A percentile compares a stretch with the other conserved stretches of the same genome.
Evolutionary conservation across 1,140 invertebrate genomes (phyloP).

Genomic region (Caenorhabditis brenneri): DNA sequence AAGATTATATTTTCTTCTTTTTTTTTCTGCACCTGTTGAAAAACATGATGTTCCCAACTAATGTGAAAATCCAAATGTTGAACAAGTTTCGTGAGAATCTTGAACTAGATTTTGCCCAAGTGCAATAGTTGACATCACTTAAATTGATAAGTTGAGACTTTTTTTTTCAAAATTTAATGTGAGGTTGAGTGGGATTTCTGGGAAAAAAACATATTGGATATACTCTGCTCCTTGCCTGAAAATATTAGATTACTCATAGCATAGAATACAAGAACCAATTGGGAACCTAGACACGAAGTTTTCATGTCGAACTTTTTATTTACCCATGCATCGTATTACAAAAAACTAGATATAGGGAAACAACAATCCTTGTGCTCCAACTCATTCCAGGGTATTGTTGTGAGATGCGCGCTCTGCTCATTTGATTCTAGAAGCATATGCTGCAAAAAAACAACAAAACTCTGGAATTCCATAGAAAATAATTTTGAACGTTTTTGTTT

Average conservation of each 20-base stretch:
- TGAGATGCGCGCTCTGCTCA: neutral
- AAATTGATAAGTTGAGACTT: too few relatives aligned
- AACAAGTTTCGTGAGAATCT: constrained; percentile 38
- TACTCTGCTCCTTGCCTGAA: too few relatives aligned
- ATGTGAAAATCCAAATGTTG: neutral
- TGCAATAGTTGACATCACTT: neutral
- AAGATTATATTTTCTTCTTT: neutral
- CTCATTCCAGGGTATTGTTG: neutral
- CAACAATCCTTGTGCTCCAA: neutral
- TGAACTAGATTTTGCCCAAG: neutral
- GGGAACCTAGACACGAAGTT: neutral
- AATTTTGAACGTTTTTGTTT: neutral
- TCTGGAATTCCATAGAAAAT: neutral
- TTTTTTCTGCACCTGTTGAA: neutral
- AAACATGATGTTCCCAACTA: neutral
- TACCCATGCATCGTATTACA: neutral
- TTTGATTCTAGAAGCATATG: neutral
- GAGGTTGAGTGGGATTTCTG: neutral
- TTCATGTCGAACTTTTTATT: neutral
- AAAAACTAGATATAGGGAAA: neutral
- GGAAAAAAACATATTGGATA: neutral
- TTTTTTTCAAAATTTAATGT: neutral
- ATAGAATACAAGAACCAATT: neutral
- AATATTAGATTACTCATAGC: neutral
- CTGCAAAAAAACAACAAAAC: neutral